Evolutionary conservation across 2,888 invertebrate species (phyloP).

Genomic region (Drosophila anomelani): DNA sequence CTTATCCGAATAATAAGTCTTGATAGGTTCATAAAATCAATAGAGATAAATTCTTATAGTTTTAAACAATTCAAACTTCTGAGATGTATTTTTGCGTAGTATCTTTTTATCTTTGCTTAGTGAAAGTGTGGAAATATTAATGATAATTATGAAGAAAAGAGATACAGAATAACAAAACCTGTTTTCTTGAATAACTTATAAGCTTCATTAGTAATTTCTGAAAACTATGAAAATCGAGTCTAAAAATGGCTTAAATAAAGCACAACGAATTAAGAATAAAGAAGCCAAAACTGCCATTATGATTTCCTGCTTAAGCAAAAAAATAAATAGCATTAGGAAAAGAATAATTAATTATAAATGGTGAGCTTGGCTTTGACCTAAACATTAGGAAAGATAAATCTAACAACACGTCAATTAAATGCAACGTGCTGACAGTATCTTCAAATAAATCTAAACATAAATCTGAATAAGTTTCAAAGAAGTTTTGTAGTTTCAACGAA

Average conservation of each 20-base stretch:
- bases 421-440: conserved; percentile 17
- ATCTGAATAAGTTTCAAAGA: neutral
- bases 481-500: neutral
- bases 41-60: neutral
- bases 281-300: neutral
- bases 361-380: conserved; percentile 7
- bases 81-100: neutral
- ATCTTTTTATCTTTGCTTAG: neutral
- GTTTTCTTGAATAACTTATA: neutral
- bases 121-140: neutral
- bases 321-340: conserved; percentile 11
- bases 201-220: neutral
- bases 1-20: too few relatives aligned
- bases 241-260: conserved; percentile 3
- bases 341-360: conserved; percentile 12
- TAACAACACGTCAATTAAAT: conserved; percentile 6
- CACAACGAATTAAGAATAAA: conserved; percentile 5
- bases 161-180: neutral
- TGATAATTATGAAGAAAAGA: neutral
- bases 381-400: conserved; percentile 14
- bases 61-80: neutral
- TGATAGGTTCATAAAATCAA: neutral
- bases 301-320: conserved; percentile 3
- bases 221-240: conserved; percentile 1
- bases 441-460: neutral